Base-by-base conservation (phyloP, 92 coral and sea anemone genomes). In the Siderastrea radians region DNA sequence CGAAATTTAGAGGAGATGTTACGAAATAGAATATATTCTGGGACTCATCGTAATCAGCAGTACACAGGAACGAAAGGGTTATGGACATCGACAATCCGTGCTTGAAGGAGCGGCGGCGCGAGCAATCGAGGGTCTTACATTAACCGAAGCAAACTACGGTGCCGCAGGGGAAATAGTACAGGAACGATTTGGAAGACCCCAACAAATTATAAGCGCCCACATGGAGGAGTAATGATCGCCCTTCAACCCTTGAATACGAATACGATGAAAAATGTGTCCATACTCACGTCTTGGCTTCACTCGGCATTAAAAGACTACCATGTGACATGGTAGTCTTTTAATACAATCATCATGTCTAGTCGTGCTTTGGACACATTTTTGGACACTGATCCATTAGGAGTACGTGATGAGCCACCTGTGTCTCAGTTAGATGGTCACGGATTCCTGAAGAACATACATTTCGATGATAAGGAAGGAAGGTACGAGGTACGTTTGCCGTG, bases 321-420 rank as follows among this genome's bases (percentile, higher is more conserved):
- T n/a, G n/a, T n/a, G n/a, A 53, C 84, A 84, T n/a, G 86, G 86
- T 1, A 90, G 90, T 76, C 72, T 85, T 4, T 79, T 90, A 51
- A 84, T 90, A 63, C 90, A 26, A 26, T 26, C 38, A 26, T 26
- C 38, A 26, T 26, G 0, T 26, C 38, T 26, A 26, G 38, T 26
- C 38, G 38, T 26, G 38, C 38, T 26, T 26, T 26, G 38, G 0
- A 26, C 0, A 26, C 38, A 26, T 26, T 26, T 26, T 26, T 0
- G 38, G 38, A 26, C 38, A 26, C 0, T 26, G 0, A 26, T 26
- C 0, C 38, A 26, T 26, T 26, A 26, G 38, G 38, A 26, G 38
- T 0, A 26, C 38, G 38, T 26, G 38, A 26, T 26, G 38, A 26
- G 38, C 38, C 38, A 26, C 38, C 38, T 26, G 38, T 26, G 38